Evolutionary conservation across 2,797 vertebrate species (phyloP), one percentile per base, ranked within the genome.

Genomic region (Phyllotis vaccarum): DNA sequence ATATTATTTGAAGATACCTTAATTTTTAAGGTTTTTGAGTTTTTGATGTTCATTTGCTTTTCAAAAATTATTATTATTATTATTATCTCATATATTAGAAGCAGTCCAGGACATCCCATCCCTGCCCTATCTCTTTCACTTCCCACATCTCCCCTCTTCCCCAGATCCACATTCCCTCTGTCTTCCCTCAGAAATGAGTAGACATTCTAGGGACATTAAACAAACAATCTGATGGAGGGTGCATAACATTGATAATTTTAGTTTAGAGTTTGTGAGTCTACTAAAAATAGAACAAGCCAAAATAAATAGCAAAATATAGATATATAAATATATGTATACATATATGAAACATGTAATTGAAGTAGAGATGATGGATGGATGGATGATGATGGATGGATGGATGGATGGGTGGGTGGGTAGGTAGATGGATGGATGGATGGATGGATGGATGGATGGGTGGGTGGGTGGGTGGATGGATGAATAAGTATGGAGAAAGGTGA

Each of bases 391-490:
- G 46, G 46, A 5, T 68, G 6, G 7, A 2, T 27, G 14, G 2
- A 3, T 68, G 43, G 46, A 29, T 37, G 8, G n/a, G 0, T 72
- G 19, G 22, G 19, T 31, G 2, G 17, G 6, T 75, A 29, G 40
- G 3, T 76, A 3, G 21, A 2, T 64, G 31, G 13, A 2, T 62
- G 31, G 37, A 10, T 89, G 11, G 0, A 0, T 46, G 7, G 37
- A 3, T 58, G 3, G 1, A 0, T 34, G 9, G 4, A 1, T 75
- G 19, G 5, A 1, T 76, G 16, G 19, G 3, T 49, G 31, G 0
- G 4, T 86, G 8, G 0, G 2, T 76, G 54, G 0, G 0, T 62
- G 12, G 3, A 0, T 75, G 37, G 17, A 24, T 62, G 37, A 29
- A 64, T 64, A 31, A 13, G 34, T 34, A 66, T 31, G 64, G 52